These are phyloP conservation scores for Mus spicilegus DNA, from an alignment of 2,113 vertebrate species.

Conservation along the genomic window DNA sequence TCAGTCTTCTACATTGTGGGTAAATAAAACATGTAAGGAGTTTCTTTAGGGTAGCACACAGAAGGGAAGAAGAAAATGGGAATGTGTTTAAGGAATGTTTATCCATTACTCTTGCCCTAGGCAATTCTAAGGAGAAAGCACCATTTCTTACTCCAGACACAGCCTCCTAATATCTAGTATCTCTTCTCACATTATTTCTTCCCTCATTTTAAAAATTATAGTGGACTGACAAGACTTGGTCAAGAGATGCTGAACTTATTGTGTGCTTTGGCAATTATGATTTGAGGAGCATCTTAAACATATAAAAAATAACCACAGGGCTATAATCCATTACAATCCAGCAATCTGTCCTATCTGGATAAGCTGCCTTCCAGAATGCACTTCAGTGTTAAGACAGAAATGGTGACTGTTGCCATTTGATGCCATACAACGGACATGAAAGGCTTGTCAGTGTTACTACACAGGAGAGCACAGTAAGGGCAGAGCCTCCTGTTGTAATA, in stretches of 20 bases:
- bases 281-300: not conserved
- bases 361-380: not conserved
- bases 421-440: not conserved
- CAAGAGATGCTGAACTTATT: not conserved
- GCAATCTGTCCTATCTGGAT: not conserved
- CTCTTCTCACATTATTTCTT: not conserved
- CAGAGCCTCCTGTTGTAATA: not conserved
- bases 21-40: conserved; percentile 26
- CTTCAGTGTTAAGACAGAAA: not conserved
- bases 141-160: not conserved
- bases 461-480: not conserved
- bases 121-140: conserved; percentile 11
- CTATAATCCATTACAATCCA: not conserved
- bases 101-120: not conserved
- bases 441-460: not conserved
- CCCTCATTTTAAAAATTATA: not conserved
- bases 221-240: not conserved
- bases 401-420: not conserved
- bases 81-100: conserved; percentile 29
- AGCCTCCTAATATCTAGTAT: too few species aligned
- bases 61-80: not conserved
- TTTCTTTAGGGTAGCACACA: not conserved
- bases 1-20: not conserved
- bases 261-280: not conserved
- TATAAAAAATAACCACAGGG: conserved; percentile 13